A percentile compares a stretch with the other conserved stretches of the same genome.
These are phyloP conservation scores for Phengaris alcon DNA, from an alignment of 2,888 invertebrate genomes.

Conservation along the genomic window DNA sequence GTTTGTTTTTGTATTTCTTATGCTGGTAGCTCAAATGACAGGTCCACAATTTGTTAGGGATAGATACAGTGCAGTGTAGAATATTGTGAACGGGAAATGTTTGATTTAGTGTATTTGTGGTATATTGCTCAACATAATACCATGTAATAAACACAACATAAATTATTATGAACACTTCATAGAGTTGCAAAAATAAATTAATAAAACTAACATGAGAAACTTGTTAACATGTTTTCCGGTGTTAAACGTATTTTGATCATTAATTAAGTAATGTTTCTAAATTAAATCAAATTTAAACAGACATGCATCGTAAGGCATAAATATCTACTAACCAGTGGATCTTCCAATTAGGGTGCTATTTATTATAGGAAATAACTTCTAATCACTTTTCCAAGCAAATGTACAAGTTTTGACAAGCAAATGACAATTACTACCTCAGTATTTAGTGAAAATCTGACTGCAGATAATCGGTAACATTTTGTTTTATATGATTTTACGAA, in stretches of 20 bases:
- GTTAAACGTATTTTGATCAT: background rate
- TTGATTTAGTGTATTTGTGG: constrained; percentile 28
- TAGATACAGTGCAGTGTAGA: constrained; percentile 60
- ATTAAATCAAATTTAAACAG: background rate
- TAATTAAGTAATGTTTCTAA: background rate
- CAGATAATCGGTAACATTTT: background rate
- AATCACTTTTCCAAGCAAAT: background rate
- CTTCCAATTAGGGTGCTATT: constrained; percentile 8
- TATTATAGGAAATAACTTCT: background rate
- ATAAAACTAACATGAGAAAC: background rate
- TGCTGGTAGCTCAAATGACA: constrained; percentile 58
- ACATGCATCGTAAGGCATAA: background rate
- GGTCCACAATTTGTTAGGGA: constrained; percentile 52
- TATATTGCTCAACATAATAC: constrained; percentile 27
- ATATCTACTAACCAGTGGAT: background rate
- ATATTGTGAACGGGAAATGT: constrained; percentile 49
- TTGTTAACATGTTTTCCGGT: background rate
- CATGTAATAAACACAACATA: constrained; percentile 4
- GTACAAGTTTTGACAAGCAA: background rate
- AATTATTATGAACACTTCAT: background rate
- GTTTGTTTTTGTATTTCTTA: constrained; percentile 30
- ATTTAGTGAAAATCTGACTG: background rate
- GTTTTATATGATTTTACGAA: background rate
- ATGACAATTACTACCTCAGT: background rate
- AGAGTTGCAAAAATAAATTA: background rate